Conservation (phyloP, 2,888 invertebrate species). For the Sphinx pinastri region DNA sequence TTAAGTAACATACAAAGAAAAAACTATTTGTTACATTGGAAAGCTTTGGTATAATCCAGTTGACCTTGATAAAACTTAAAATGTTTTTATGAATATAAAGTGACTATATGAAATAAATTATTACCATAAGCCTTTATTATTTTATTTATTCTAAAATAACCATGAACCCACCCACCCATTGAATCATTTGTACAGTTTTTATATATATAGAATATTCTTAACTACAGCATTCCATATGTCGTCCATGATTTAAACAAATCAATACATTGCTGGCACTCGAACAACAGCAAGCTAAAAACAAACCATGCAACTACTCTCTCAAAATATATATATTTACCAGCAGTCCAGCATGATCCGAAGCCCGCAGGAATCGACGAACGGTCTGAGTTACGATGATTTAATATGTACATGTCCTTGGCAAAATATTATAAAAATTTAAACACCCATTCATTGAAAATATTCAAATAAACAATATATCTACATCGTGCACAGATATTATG, state of each 20-base stretch:
- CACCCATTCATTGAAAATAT: constrained; percentile 67
- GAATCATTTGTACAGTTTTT: no score
- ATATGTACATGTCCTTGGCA: constrained; percentile 81
- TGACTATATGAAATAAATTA: no score
- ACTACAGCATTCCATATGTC: not conserved
- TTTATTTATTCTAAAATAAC: not conserved
- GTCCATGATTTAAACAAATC: constrained; percentile 19
- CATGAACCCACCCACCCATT: not conserved
- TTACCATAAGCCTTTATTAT: no score
- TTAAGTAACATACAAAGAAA: no score
- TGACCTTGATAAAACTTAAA: no score
- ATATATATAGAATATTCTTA: not conserved
- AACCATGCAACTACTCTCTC: constrained; percentile 14
- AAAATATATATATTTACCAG: constrained; percentile 62
- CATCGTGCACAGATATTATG: constrained; percentile 49
- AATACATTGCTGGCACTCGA: constrained; percentile 27
- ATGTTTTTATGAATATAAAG: no score
- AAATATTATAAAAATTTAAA: constrained; percentile 63
- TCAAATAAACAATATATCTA: constrained; percentile 43
- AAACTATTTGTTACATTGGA: no score
- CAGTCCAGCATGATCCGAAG: constrained; percentile 72
- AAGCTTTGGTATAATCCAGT: no score
- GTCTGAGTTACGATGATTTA: constrained; percentile 72
- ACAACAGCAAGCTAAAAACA: constrained; percentile 24
- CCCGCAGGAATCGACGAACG: constrained; percentile 72